Evolutionary conservation across 2,797 vertebrate genomes (phyloP).

Genomic region (Sardinella longiceps): DNA sequence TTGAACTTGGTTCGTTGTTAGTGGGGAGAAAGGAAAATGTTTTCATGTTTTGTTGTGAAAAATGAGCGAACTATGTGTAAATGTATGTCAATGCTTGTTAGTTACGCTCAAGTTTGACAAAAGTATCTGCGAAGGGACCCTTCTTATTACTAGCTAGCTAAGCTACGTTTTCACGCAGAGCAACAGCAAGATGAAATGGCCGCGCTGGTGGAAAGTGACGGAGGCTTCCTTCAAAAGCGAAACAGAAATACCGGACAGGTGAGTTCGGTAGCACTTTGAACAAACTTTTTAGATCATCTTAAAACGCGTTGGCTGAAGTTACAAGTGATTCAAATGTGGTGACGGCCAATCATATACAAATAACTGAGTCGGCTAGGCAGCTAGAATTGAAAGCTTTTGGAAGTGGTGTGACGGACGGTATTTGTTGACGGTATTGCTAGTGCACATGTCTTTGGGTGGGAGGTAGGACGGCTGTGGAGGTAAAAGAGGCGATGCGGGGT

Average conservation of each 20-base stretch:
- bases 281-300: conserved; percentile 1
- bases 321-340: background rate
- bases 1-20: background rate
- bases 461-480: conserved; percentile 69
- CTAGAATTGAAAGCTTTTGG: background rate
- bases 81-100: conserved; percentile 18
- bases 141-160: background rate
- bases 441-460: conserved; percentile 78
- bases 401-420: background rate
- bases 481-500: conserved; percentile 77
- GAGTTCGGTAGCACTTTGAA: conserved; percentile 49
- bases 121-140: conserved; percentile 3
- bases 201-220: conserved; percentile 71
- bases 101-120: background rate
- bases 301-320: background rate
- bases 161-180: conserved; percentile 70
- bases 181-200: conserved; percentile 81
- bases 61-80: background rate
- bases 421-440: conserved; percentile 71
- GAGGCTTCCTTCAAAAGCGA: conserved; percentile 76
- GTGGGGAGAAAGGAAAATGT: background rate
- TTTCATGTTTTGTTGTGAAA: background rate
- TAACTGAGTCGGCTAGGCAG: background rate
- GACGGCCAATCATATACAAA: background rate
- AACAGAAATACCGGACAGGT: conserved; percentile 74